Conservation (phyloP, 2,113 vertebrate species). For the Fulica atra region DNA sequence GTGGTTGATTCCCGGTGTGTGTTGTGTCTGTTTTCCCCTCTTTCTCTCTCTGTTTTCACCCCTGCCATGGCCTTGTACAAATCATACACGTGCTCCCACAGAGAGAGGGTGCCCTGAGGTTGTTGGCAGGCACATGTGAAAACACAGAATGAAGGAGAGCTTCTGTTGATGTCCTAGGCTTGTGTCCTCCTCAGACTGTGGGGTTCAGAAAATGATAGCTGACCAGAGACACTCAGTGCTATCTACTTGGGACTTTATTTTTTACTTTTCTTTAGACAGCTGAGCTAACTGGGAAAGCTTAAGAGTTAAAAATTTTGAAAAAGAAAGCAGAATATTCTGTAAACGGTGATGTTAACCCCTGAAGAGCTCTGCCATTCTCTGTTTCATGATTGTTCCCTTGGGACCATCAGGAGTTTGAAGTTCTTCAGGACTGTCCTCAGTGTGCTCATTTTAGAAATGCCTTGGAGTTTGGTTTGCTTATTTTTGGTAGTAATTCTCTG, state of each 20-base stretch:
- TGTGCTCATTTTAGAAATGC: background rate
- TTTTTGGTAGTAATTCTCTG: background rate
- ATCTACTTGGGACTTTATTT: background rate
- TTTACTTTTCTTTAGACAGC: background rate
- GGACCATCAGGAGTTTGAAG: background rate
- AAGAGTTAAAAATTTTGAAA: background rate
- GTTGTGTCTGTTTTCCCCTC: background rate
- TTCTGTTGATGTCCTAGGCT: background rate
- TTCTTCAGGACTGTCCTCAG: background rate
- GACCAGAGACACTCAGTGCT: background rate
- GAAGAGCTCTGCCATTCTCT: background rate
- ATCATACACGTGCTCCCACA: too few species aligned
- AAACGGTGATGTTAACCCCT: background rate
- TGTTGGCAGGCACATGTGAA: background rate
- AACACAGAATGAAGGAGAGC: background rate
- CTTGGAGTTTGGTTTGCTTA: too few species aligned
- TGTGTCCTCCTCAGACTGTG: background rate
- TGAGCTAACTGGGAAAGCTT: background rate
- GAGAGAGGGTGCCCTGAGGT: background rate
- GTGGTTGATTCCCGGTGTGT: background rate
- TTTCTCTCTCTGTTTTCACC: background rate
- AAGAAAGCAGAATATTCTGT: background rate
- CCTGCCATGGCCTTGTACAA: too few species aligned
- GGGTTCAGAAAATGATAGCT: background rate
- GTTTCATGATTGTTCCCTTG: background rate